Evolutionary conservation across 2,888 invertebrate genomes (phyloP), one percentile per base, ranked within the genome.

Genomic region (Venustoraphidia nigricollis): DNA sequence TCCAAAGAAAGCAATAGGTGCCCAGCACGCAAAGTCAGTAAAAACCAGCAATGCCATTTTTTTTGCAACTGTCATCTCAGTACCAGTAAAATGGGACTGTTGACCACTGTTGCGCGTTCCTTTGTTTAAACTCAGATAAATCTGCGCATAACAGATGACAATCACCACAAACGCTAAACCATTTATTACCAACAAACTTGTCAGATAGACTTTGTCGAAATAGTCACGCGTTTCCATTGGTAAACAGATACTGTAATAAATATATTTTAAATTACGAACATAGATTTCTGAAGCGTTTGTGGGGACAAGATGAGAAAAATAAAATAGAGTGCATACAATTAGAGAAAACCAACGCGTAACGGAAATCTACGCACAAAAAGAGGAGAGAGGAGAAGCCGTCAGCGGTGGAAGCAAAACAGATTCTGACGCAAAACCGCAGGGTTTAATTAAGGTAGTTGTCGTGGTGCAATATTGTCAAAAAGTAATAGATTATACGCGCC

Each of bases 1-100:
- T 0, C 88, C 86, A 59, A 91, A 89, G 62, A 93, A 90, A 1
- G 90, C 85, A 9, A 92, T 89, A 0, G 93, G 93, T 9, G 91
- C 86, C 78, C 83, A 85, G 57, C 86, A 87, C 0, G 81, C 77
- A 58, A 91, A 80, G 65, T 93, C 84, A 0, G 90, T 89, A 54
- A 88, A 86, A 5, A 76, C 83, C 37, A 94, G 70, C n/a, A 93
- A 67, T 0, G 89, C 86, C 89, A 93, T 92, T 61, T 90, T 83
- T 62, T 89, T 89, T 35, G 91, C 91, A 17, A 91, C 81, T 1
- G 83, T 77, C 64, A 81, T 68, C 69, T 83, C 79, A 59, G 79
- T 66, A 8, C 38, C 37, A 34, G 66, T 65, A 48, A 60, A 34
- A 9, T 13, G 9, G n/a, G 34, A 8, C 46, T 45, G 41, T 47